These are phyloP conservation scores for Zapus hudsonius DNA, from an alignment of 2,113 vertebrate genomes.

Conservation along the genomic window DNA sequence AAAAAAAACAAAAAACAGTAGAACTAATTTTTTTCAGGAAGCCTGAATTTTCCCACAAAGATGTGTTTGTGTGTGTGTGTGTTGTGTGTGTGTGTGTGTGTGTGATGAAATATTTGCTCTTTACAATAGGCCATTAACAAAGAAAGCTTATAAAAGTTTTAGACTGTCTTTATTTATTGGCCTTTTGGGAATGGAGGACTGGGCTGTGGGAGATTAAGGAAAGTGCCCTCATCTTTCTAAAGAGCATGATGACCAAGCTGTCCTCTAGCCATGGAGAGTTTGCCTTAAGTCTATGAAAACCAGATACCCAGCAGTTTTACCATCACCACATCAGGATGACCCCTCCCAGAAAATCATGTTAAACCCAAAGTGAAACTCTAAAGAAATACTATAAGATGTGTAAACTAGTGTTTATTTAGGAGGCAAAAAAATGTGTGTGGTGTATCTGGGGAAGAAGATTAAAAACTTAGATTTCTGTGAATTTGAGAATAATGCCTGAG, in stretches of 20 bases:
- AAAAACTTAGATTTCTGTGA: slow-evolving; percentile 63
- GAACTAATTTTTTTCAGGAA: slow-evolving; percentile 52
- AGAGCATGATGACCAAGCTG: not conserved
- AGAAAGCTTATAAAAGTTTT: slow-evolving; percentile 14
- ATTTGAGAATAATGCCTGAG: slow-evolving; percentile 67
- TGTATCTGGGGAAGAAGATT: slow-evolving; percentile 49
- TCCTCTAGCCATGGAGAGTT: not conserved
- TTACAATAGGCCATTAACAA: slow-evolving; percentile 51
- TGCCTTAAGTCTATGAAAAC: slow-evolving; percentile 21
- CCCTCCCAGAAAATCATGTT: slow-evolving; percentile 40
- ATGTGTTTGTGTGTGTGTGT: not conserved
- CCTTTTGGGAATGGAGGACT: slow-evolving; percentile 41
- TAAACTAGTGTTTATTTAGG: slow-evolving; percentile 57
- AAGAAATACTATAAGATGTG: slow-evolving; percentile 4
- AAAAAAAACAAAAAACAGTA: not conserved
- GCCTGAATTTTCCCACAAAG: slow-evolving; percentile 17
- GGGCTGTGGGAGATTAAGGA: not conserved
- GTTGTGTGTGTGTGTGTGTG: slow-evolving; percentile 17
- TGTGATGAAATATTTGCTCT: slow-evolving; percentile 51
- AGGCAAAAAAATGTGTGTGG: slow-evolving; percentile 12
- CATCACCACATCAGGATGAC: not conserved
- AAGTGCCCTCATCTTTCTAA: not conserved
- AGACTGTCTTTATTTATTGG: slow-evolving; percentile 25
- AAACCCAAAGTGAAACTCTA: slow-evolving; percentile 26
- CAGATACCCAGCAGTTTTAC: not conserved